Evolutionary conservation across 2,113 vertebrate species (phyloP).

Genomic region (Cygnus atratus): DNA sequence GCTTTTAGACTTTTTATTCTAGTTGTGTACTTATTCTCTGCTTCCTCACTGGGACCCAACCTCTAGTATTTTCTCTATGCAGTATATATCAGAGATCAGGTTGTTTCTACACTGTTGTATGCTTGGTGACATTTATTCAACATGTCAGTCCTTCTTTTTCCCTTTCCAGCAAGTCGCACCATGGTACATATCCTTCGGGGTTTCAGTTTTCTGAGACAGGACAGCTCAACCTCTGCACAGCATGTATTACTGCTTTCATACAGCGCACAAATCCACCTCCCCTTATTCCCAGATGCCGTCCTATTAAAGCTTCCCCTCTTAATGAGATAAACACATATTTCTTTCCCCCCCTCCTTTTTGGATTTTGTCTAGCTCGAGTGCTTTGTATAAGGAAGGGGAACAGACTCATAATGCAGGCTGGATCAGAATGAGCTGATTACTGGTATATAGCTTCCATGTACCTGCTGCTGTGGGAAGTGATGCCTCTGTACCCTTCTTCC

Average conservation of each 20-base stretch:
- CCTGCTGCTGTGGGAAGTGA: background rate
- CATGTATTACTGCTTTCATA: background rate
- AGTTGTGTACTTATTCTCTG: background rate
- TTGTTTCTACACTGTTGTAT: background rate
- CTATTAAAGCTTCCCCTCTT: background rate
- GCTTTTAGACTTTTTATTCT: conserved; percentile 10
- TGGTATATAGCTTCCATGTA: background rate
- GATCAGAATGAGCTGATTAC: background rate
- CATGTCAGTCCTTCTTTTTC: background rate
- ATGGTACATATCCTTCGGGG: background rate
- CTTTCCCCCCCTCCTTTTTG: background rate
- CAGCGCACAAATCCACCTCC: background rate
- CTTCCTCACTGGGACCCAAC: background rate
- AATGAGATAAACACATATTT: background rate
- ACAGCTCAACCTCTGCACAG: background rate
- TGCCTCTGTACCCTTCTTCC: background rate
- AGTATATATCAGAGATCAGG: background rate
- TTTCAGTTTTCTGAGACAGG: background rate
- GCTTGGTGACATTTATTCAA: background rate
- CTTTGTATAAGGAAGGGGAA: background rate
- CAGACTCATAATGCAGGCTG: background rate
- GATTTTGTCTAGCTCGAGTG: background rate
- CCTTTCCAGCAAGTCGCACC: background rate
- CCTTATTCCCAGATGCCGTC: background rate
- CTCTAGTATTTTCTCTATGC: background rate